Evolutionary conservation across 2,797 vertebrate genomes (phyloP).

Genomic region (Pempheris klunzingeri): DNA sequence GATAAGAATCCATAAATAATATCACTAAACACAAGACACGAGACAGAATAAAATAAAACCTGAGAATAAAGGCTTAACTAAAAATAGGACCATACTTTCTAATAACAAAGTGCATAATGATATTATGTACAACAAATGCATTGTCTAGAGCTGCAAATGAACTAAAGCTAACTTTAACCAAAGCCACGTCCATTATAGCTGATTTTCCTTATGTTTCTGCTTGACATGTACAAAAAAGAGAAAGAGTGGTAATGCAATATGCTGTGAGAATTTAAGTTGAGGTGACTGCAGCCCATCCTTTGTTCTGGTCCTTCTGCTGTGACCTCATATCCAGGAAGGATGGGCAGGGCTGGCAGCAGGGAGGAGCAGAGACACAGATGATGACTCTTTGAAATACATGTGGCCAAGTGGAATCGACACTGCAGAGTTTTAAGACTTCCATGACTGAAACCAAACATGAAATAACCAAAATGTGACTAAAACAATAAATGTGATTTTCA

Average conservation of each 20-base stretch:
- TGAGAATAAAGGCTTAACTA: background rate
- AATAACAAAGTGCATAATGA: background rate
- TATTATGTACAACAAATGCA: background rate
- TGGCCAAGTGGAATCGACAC: constrained; percentile 26
- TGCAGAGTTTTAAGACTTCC: constrained; percentile 30
- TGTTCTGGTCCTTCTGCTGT: constrained; percentile 70
- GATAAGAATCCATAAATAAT: background rate
- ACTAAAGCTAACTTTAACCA: constrained; percentile 31
- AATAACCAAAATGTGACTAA: constrained; percentile 29
- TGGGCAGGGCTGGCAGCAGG: constrained; percentile 77
- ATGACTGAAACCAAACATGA: constrained; percentile 27
- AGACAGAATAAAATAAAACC: background rate
- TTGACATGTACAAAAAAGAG: constrained; percentile 5
- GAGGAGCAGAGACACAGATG: constrained; percentile 49
- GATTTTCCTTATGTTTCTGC: constrained; percentile 17
- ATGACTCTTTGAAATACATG: constrained; percentile 59
- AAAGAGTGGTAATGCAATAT: background rate
- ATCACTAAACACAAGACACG: background rate
- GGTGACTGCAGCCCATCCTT: constrained; percentile 68
- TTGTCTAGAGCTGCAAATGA: constrained; percentile 11
- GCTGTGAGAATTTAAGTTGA: constrained; percentile 23
- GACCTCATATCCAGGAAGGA: constrained; percentile 84
- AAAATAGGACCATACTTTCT: background rate
- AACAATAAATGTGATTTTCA: constrained; percentile 45
- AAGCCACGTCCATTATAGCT: background rate